These are phyloP conservation scores for Aphelinus certus DNA, from an alignment of 1,140 invertebrate genomes.

Conservation along the genomic window DNA sequence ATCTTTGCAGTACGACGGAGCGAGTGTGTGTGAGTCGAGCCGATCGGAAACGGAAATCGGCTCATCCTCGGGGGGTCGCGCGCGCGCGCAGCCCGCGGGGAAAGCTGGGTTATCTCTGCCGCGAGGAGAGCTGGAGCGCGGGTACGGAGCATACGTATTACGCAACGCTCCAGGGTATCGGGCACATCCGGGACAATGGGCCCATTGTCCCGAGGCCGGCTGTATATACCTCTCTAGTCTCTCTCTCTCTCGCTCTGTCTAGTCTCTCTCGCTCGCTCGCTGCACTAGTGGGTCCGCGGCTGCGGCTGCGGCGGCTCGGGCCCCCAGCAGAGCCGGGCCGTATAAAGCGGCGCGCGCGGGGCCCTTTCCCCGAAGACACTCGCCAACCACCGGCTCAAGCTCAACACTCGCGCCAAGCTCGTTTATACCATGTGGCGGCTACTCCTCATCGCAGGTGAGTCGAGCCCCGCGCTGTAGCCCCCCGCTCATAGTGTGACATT, in stretches of 20 bases:
- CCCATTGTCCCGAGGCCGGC: neutral
- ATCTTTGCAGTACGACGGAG: no score
- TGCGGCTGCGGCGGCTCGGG: no score
- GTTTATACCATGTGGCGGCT: slow-evolving; percentile 27
- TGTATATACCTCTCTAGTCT: neutral
- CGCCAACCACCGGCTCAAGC: neutral
- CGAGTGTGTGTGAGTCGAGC: no score
- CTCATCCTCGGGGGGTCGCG: neutral
- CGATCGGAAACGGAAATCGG: neutral
- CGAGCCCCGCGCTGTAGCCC: neutral
- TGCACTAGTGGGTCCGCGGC: no score
- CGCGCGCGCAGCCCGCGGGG: neutral
- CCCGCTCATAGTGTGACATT: no score
- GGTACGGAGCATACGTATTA: neutral
- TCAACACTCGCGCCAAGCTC: neutral
- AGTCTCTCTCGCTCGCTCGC: no score
- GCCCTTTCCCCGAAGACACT: slow-evolving; percentile 40
- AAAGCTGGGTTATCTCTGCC: neutral
- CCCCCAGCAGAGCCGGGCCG: neutral
- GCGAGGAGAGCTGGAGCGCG: neutral
- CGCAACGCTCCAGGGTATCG: slow-evolving; percentile 7
- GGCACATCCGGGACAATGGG: slow-evolving; percentile 30
- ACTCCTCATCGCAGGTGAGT: slow-evolving; percentile 33
- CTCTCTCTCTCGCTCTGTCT: neutral
- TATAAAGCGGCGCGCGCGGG: slow-evolving; percentile 30